A percentile compares a stretch with the other conserved stretches of the same genome.
Conservation (phyloP, 1,140 invertebrate genomes). For the Phymorhynchus buccinoides region DNA sequence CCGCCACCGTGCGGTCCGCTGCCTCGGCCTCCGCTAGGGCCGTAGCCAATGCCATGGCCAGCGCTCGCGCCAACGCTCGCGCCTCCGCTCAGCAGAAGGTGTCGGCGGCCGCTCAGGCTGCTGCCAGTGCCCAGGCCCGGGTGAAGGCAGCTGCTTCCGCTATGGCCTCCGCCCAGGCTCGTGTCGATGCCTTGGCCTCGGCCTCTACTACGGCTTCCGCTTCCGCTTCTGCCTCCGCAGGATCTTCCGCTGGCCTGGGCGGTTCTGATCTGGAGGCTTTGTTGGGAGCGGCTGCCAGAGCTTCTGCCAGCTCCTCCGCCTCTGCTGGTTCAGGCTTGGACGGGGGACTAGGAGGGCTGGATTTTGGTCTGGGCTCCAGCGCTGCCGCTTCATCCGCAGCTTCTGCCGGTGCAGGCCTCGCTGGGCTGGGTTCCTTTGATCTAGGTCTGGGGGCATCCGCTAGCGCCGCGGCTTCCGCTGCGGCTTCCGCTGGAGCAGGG, state of each 20-base stretch:
- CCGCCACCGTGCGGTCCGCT: conserved; percentile 4
- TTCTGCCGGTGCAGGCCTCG: not conserved
- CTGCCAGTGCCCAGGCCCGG: not conserved
- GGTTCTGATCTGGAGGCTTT: not conserved
- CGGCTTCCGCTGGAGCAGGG: not conserved
- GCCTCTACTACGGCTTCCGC: conserved; percentile 15
- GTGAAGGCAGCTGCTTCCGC: not conserved
- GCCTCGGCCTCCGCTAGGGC: not conserved
- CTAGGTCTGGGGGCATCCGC: conserved; percentile 1
- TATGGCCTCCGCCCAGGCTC: conserved; percentile 20
- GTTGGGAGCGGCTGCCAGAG: not conserved
- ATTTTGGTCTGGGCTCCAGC: not conserved
- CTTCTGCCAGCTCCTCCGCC: not conserved
- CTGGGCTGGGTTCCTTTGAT: not conserved
- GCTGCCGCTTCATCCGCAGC: not conserved
- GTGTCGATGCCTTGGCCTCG: not conserved
- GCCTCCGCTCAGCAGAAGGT: not conserved
- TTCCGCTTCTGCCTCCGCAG: not conserved
- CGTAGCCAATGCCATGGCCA: not conserved
- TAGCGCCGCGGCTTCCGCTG: not conserved
- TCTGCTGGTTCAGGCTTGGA: not conserved
- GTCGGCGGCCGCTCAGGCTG: not conserved
- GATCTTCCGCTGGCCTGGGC: not conserved
- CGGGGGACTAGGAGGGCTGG: not conserved
- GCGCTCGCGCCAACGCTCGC: not conserved